Percentiles rank a stretch among this genome's conserved stretches.
These are phyloP conservation scores for Bombus pyrosoma DNA, from an alignment of 1,140 invertebrate species.

Conservation along the genomic window DNA sequence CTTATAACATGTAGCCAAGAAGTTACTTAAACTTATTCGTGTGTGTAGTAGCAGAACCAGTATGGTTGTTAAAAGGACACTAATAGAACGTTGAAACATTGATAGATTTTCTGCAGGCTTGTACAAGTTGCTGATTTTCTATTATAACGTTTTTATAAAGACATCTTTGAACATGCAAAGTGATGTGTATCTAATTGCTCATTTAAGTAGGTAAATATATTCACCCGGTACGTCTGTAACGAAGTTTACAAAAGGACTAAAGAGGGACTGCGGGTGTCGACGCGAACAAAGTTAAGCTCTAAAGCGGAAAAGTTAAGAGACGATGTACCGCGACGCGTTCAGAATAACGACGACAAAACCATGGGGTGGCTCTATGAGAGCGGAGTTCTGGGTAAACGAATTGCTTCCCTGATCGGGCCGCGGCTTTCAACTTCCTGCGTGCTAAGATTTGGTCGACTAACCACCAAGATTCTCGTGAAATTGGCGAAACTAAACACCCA, in stretches of 20 bases:
- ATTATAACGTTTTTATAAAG: not conserved
- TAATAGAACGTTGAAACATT: not conserved
- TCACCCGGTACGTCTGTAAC: slow-evolving; percentile 44
- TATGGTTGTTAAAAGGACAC: too few species aligned
- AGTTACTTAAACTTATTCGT: too few species aligned
- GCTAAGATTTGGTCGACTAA: slow-evolving; percentile 7
- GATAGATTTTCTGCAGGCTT: not conserved
- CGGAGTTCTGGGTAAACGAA: slow-evolving; percentile 38
- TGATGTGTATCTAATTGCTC: not conserved
- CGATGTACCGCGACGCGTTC: slow-evolving; percentile 42
- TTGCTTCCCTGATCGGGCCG: slow-evolving; percentile 31
- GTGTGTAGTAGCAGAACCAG: too few species aligned
- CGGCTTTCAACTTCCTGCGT: slow-evolving; percentile 16
- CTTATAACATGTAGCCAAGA: too few species aligned
- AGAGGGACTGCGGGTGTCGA: slow-evolving; percentile 9
- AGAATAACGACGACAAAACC: slow-evolving; percentile 33
- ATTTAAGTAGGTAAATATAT: slow-evolving; percentile 26
- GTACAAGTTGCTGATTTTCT: not conserved
- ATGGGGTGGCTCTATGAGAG: not conserved
- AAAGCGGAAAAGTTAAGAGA: slow-evolving; percentile 65
- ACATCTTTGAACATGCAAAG: not conserved
- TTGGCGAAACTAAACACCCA: not conserved
- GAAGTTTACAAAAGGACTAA: slow-evolving; percentile 56
- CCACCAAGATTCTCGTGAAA: not conserved
- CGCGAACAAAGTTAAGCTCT: slow-evolving; percentile 58